phyloP scores from a whole-genome alignment of 2,113 vertebrate genomes.

The Leucosticte australis region DNA sequence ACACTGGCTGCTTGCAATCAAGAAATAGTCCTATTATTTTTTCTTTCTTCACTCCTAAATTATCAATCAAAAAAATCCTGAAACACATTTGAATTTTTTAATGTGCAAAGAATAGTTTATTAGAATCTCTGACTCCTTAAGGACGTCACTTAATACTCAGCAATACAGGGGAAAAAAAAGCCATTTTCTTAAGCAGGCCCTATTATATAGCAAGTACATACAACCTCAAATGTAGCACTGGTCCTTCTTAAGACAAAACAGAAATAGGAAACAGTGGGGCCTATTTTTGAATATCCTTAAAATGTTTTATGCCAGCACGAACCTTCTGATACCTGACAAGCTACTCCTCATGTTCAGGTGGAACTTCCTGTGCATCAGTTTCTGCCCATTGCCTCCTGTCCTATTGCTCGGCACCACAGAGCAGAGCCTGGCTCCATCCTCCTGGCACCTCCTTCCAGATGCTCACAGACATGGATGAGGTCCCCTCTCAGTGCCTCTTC shows the following conservation, averaged over 20 bases:
- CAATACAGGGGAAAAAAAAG: background rate
- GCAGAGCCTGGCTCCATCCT: background rate
- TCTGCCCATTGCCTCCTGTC: background rate
- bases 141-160: background rate
- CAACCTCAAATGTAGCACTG: background rate
- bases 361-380: background rate
- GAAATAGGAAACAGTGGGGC: background rate
- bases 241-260: background rate
- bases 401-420: fast-evolving
- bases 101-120: background rate
- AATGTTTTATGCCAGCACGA: background rate
- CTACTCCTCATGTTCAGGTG: background rate
- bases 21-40: background rate
- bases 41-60: background rate
- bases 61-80: background rate
- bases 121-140: background rate
- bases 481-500: background rate
- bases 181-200: background rate
- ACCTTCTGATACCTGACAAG: background rate
- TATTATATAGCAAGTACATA: background rate
- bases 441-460: background rate
- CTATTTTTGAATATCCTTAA: background rate
- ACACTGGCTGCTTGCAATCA: background rate
- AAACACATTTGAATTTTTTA: background rate
- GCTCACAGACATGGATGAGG: background rate